phyloP scores from a whole-genome alignment of 2,113 vertebrate species.

The Tragelaphus imberbis region DNA sequence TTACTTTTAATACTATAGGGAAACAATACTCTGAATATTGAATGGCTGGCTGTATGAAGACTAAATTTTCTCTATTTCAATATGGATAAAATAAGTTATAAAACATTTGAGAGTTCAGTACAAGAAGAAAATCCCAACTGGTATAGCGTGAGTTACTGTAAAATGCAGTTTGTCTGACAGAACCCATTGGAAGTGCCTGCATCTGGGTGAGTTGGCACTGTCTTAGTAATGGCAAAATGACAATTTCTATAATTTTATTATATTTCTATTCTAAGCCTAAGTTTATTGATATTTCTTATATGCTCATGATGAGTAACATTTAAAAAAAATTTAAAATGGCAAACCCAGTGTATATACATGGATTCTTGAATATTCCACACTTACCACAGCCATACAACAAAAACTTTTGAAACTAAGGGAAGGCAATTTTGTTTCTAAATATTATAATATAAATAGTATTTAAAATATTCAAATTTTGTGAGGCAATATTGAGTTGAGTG shows the following conservation, averaged over 20 bases:
- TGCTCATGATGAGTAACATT: not conserved
- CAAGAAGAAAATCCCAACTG: not conserved
- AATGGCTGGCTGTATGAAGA: not conserved
- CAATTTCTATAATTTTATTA: not conserved
- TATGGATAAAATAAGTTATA: not conserved
- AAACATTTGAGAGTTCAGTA: not conserved
- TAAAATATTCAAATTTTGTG: conserved; percentile 24
- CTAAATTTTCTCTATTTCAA: not conserved
- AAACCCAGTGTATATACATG: not conserved
- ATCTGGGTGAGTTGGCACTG: not conserved
- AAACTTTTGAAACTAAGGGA: not conserved
- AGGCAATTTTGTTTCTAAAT: not conserved
- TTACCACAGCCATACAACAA: not conserved
- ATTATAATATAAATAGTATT: not conserved
- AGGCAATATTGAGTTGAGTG: not conserved
- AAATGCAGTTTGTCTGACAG: not conserved
- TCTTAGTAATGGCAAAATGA: not conserved
- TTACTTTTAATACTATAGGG: not conserved
- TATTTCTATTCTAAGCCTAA: conserved; percentile 6
- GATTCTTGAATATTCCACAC: not conserved
- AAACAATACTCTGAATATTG: not conserved
- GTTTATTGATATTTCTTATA: conserved; percentile 14
- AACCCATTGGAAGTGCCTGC: not conserved
- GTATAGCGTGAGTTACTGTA: not conserved
- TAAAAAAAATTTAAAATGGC: conserved; percentile 8